Percentiles rank a stretch among this genome's conserved stretches.
These are phyloP conservation scores for Gymnothorax javanicus DNA, from an alignment of 2,797 vertebrate genomes.

Conservation along the genomic window DNA sequence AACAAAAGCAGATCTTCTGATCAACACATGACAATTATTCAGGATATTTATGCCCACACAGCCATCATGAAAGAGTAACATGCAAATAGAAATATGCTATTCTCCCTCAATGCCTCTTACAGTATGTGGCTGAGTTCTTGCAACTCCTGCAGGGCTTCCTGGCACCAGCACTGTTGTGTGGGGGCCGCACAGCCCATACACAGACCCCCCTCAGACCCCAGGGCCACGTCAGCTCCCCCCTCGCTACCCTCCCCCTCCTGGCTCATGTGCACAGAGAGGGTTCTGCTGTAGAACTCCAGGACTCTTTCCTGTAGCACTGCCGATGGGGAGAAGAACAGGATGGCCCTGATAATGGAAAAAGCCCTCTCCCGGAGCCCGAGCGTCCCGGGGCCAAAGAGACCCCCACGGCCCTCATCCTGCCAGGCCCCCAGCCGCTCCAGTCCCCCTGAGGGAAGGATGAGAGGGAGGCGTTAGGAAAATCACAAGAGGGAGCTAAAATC, in stretches of 20 bases:
- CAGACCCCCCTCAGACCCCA: conserved; percentile 37
- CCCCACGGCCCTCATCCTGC: conserved; percentile 71
- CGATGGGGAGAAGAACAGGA: conserved; percentile 86
- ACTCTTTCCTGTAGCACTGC: conserved; percentile 83
- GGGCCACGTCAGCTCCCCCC: conserved; percentile 45
- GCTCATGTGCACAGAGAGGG: conserved; percentile 88
- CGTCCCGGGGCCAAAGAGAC: conserved; percentile 73
- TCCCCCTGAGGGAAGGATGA: conserved; percentile 64
- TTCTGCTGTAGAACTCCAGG: conserved; percentile 88
- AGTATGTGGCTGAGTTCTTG: conserved; percentile 86
- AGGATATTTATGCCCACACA: neutral
- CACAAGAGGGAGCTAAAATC: too few species aligned
- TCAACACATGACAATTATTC: neutral
- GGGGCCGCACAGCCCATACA: conserved; percentile 80
- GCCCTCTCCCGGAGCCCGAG: conserved; percentile 80
- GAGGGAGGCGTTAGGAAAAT: neutral
- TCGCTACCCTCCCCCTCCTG: conserved; percentile 66
- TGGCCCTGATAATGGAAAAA: conserved; percentile 86
- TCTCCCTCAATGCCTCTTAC: conserved; percentile 67
- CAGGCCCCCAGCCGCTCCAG: conserved; percentile 80
- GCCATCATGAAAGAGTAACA: neutral
- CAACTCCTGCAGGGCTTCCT: conserved; percentile 83
- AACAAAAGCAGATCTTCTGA: neutral
- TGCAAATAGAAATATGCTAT: neutral
- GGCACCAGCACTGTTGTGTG: conserved; percentile 84